Base-by-base conservation (phyloP, 2,888 invertebrate species). In the Urechis unicinctus region DNA sequence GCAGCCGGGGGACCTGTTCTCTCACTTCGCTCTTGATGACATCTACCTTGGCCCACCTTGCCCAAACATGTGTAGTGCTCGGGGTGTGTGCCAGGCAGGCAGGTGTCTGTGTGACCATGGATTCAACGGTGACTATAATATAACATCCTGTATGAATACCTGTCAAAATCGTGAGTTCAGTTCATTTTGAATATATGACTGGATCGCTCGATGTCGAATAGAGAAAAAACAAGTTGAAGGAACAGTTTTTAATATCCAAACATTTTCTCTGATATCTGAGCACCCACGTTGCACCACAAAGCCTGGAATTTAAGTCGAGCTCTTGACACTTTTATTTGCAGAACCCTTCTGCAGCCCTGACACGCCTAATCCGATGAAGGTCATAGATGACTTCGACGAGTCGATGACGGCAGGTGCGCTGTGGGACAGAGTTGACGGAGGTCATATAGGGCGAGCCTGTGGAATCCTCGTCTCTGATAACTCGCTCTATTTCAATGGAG, bases 21-120 rank as follows among this genome's bases (percentile, higher is more conserved):
- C 66, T 56, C 71, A 68, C 55, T 78, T 77, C 68, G 74, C 74
- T n/a, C 62, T 78, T 36, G 72, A 73, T 63, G 73, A 77, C 61
- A 68, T 78, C 22, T 75, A 77, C 59, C 71, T 78, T 43, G 79
- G 79, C 0, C 72, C 72, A 26, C 72, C 75, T 1, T 79, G 79
- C 63, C 61, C 66, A 3, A 58, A 71, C 21, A 66, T 69, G 58
- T 79, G 79, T 61, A 68, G 70, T 48, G 73, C 76, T 28, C 71
- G 74, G 57, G 79, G 79, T 2, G 58, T 67, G 5, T 79, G 79
- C 61, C 61, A 66, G 6, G 52, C 63, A 3, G 66, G 67, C 3
- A 42, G 51, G 3, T 79, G 78, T 64, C 45, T 57, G 2, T 78
- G 79, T 65, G 67, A 74, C 45, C 50, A 52, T 9, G 71, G 68